Evolutionary conservation across 2,797 vertebrate genomes (phyloP).

Genomic region (Philypnodon macrostomus): DNA sequence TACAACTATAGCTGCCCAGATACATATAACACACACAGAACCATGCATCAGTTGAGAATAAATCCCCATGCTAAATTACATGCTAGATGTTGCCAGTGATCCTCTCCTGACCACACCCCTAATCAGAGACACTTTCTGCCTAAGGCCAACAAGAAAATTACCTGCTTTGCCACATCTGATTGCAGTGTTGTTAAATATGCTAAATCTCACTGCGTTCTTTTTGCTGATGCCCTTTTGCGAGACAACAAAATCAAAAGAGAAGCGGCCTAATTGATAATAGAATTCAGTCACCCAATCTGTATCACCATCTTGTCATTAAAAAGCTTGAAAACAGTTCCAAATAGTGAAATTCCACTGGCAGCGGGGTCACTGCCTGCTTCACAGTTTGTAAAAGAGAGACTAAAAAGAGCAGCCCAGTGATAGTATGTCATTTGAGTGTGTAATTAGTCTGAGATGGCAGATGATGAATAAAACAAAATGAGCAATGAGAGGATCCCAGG

Average conservation of each 20-base stretch:
- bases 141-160: conserved; percentile 13
- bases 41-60: not conserved
- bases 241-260: conserved; percentile 9
- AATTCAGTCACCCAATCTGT: conserved; percentile 6
- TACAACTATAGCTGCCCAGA: not conserved
- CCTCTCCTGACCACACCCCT: conserved; percentile 19
- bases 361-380: conserved; percentile 11
- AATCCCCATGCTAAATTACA: conserved; percentile 10
- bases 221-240: conserved; percentile 15
- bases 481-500: conserved; percentile 18
- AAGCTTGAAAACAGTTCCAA: conserved; percentile 15
- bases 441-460: conserved; percentile 38
- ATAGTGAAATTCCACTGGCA: conserved; percentile 6
- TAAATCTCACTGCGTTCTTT: conserved; percentile 5
- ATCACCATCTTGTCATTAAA: conserved; percentile 11
- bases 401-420: conserved; percentile 16
- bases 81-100: conserved; percentile 11
- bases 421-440: conserved; percentile 18
- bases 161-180: conserved; percentile 28
- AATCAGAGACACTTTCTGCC: conserved; percentile 33
- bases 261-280: conserved; percentile 7
- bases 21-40: not conserved
- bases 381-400: conserved; percentile 14
- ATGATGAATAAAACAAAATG: conserved; percentile 42
- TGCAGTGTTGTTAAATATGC: conserved; percentile 17